These are phyloP conservation scores for Ichneumoninae sp. DNA, from an alignment of 2,888 invertebrate species.

Conservation along the genomic window DNA sequence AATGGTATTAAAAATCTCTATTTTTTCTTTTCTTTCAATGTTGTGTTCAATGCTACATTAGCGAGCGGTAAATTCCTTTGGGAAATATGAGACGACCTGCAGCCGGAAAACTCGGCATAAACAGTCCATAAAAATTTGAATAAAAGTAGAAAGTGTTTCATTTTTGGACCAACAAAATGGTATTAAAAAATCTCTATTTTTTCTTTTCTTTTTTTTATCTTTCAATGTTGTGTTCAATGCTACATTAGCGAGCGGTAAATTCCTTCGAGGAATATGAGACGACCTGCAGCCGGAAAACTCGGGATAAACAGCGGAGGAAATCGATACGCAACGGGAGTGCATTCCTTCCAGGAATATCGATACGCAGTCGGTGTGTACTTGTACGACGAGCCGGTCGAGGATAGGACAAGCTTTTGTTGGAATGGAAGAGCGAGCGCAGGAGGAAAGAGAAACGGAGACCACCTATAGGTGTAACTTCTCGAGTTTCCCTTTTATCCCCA, in stretches of 20 bases:
- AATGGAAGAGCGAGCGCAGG: conserved; percentile 12
- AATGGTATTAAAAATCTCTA: no score
- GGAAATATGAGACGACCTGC: conserved; percentile 39
- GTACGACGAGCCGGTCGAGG: conserved; percentile 5
- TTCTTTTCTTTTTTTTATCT: background rate
- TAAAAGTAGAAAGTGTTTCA: no score
- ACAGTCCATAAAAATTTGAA: background rate
- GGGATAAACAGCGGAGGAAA: conserved; percentile 6
- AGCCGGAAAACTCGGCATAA: conserved; percentile 23
- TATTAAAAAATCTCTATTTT: no score
- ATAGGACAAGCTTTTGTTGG: background rate
- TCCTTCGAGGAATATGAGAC: conserved; percentile 40
- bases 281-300: conserved; percentile 16
- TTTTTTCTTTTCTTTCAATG: background rate
- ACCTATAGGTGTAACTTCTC: conserved; percentile 34
- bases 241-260: background rate
- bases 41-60: conserved; percentile 2
- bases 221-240: background rate
- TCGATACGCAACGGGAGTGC: conserved; percentile 7
- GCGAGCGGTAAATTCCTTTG: background rate
- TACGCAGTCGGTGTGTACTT: conserved; percentile 44
- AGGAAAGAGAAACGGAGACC: conserved; percentile 12
- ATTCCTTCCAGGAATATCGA: conserved; percentile 44
- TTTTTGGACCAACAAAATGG: no score
- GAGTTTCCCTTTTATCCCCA: conserved; percentile 52